Evolutionary conservation across 2,797 vertebrate species (phyloP).

Genomic region (Peromyscus attwateri): DNA sequence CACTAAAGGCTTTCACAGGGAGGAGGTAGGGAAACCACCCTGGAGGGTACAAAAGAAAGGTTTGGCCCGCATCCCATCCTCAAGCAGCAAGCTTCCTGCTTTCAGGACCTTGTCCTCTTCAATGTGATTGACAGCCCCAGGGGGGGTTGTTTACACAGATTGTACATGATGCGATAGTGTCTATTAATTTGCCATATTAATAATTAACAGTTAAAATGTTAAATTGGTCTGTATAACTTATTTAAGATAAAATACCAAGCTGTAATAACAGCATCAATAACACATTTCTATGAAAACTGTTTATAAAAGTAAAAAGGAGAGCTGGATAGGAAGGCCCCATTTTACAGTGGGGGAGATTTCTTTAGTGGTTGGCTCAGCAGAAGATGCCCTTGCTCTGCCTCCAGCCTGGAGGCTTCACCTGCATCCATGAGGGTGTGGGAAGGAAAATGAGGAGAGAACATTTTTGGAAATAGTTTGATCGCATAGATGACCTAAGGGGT

Average conservation of each 20-base stretch:
- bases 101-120: not conserved
- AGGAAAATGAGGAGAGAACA: not conserved
- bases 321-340: not conserved
- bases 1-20: not conserved
- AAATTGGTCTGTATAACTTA: not conserved
- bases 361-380: not conserved
- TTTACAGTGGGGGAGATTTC: not conserved
- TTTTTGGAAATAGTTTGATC: not conserved
- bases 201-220: not conserved
- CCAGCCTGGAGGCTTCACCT: not conserved
- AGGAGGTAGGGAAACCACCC: not conserved
- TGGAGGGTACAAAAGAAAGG: not conserved
- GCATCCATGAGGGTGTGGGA: not conserved
- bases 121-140: not conserved
- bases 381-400: not conserved
- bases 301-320: not conserved
- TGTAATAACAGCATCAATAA: not conserved
- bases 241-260: constrained; percentile 1
- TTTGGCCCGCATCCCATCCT: too few species aligned
- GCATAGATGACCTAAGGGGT: not conserved
- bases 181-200: not conserved
- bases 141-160: not conserved
- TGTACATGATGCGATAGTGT: not conserved
- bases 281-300: not conserved
- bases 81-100: not conserved